Conservation (phyloP, 2,113 vertebrate genomes). For the Gadus chalcogrammus region DNA sequence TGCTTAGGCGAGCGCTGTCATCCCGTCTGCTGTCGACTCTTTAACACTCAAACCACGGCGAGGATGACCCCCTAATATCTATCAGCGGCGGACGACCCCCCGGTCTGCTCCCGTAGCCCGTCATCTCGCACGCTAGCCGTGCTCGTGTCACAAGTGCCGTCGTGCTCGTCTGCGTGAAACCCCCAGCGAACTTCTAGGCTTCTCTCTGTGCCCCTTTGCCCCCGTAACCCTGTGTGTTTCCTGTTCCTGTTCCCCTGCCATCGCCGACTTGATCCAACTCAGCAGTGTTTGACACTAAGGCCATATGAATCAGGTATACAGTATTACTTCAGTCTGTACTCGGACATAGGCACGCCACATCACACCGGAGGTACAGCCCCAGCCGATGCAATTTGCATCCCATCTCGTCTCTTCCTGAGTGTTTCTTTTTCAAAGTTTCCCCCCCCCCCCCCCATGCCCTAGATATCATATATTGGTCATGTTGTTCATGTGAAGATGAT, state of each 20-base stretch:
- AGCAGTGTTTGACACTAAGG: conserved; percentile 25
- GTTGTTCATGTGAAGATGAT: conserved; percentile 53
- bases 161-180: conserved; percentile 61
- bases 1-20: conserved; percentile 42
- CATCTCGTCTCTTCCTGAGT: conserved; percentile 20
- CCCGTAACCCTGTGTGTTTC: conserved; percentile 7
- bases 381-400: conserved; percentile 34
- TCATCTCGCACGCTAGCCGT: too few relatives aligned
- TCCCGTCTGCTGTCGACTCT: too few relatives aligned
- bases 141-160: conserved; percentile 49
- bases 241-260: conserved; percentile 32
- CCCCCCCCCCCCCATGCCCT: conserved; percentile 14
- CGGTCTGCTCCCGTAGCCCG: too few relatives aligned
- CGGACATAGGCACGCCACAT: conserved; percentile 29
- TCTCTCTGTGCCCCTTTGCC: too few relatives aligned
- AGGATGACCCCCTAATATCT: too few relatives aligned
- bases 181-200: neutral
- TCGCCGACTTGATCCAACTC: conserved; percentile 16
- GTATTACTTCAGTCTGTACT: conserved; percentile 44
- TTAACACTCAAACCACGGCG: too few relatives aligned
- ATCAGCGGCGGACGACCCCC: neutral
- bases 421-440: conserved; percentile 14
- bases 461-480: conserved; percentile 39
- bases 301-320: conserved; percentile 59
- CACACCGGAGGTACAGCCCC: conserved; percentile 9